Conservation (phyloP, 1,140 invertebrate species). For the Aporrectodea caliginosa region DNA sequence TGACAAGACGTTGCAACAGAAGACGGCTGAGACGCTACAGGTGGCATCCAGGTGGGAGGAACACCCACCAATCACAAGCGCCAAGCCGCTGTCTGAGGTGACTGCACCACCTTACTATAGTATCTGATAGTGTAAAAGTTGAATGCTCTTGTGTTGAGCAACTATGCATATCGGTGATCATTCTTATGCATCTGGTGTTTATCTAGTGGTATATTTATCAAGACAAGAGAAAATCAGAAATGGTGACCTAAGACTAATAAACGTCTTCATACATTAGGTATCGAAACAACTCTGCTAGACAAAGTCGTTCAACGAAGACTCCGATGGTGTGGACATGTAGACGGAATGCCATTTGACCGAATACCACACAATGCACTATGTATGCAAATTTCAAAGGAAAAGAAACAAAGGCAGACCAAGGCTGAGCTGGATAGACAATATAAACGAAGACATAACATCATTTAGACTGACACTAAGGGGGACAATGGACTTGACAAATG, state of each 20-base stretch:
- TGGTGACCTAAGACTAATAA: neutral
- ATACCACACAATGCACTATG: neutral
- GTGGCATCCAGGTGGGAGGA: conserved; percentile 89
- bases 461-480: too few relatives aligned
- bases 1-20: conserved; percentile 88
- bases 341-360: too few relatives aligned
- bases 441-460: too few relatives aligned
- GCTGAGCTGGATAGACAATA: too few relatives aligned
- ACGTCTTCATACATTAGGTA: neutral
- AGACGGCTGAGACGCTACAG: conserved; percentile 88
- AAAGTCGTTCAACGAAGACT: too few relatives aligned
- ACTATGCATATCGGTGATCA: too few relatives aligned
- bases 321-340: too few relatives aligned
- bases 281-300: too few relatives aligned
- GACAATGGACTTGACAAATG: too few relatives aligned
- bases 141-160: too few relatives aligned
- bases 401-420: too few relatives aligned
- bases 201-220: neutral
- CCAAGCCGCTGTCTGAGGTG: conserved; percentile 39
- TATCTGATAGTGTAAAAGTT: neutral
- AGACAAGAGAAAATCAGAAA: neutral
- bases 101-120: conserved; percentile 16
- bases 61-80: conserved; percentile 42
- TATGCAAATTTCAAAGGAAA: too few relatives aligned
- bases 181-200: neutral